These are phyloP conservation scores for Drosophila pandora DNA, from an alignment of 1,140 invertebrate species.

Conservation along the genomic window DNA sequence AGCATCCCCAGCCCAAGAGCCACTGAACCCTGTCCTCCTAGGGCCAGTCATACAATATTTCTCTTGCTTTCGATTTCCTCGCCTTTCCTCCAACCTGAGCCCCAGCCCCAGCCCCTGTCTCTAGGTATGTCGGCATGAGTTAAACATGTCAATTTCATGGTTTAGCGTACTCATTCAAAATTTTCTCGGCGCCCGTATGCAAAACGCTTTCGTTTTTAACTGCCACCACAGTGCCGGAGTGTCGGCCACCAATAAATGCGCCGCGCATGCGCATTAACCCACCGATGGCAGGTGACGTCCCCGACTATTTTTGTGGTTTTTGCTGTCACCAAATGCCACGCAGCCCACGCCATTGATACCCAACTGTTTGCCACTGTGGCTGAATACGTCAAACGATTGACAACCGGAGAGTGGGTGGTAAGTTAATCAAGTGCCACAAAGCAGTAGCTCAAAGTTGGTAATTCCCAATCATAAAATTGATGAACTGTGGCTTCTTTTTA, in stretches of 20 bases:
- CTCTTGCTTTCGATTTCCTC: conserved; percentile 23
- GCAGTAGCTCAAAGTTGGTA: conserved; percentile 6
- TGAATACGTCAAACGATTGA: conserved; percentile 53
- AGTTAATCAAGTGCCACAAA: conserved; percentile 17
- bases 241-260: conserved; percentile 14
- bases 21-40: conserved; percentile 49
- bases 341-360: conserved; percentile 37
- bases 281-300: conserved; percentile 25
- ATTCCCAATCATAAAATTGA: neutral
- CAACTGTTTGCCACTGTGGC: conserved; percentile 15
- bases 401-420: conserved; percentile 32
- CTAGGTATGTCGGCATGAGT: conserved; percentile 4
- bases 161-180: conserved; percentile 49
- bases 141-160: conserved; percentile 69
- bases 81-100: neutral
- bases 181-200: conserved; percentile 40
- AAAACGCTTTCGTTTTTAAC: conserved; percentile 73
- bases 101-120: neutral
- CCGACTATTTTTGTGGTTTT: neutral
- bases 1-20: conserved; percentile 41
- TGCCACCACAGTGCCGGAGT: conserved; percentile 14
- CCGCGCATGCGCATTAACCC: conserved; percentile 59
- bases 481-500: no score
- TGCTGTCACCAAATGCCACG: conserved; percentile 55
- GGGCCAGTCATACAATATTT: conserved; percentile 34